A percentile compares a stretch with the other conserved stretches of the same genome.
These are phyloP conservation scores for Calonectris borealis DNA, from an alignment of 2,113 vertebrate species.

Conservation along the genomic window DNA sequence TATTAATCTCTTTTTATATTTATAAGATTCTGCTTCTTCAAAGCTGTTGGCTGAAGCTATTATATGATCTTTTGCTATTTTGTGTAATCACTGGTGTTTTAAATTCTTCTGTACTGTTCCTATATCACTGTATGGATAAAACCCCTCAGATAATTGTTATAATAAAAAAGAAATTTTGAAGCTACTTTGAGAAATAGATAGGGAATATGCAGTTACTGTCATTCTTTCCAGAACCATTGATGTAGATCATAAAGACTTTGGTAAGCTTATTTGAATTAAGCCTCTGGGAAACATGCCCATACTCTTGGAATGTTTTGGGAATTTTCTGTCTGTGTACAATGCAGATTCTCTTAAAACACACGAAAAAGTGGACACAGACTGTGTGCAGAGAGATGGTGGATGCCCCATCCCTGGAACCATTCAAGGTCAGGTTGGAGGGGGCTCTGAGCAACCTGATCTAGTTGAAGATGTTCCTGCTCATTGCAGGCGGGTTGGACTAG, in stretches of 20 bases:
- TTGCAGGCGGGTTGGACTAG: not conserved
- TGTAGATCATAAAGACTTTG: not conserved
- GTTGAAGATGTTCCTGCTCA: not conserved
- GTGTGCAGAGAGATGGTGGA: not conserved
- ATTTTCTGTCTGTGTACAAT: not conserved
- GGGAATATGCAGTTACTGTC: not conserved
- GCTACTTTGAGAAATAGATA: not conserved
- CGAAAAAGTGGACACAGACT: not conserved
- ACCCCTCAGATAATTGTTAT: not conserved
- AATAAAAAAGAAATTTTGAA: not conserved
- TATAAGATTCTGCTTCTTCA: slow-evolving; percentile 1
- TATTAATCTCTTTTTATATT: slow-evolving; percentile 37
- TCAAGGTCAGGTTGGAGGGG: not conserved
- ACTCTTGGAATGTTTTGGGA: not conserved
- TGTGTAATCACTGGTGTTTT: not conserved
- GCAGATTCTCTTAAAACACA: not conserved
- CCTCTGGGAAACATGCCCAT: not conserved
- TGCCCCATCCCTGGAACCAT: not conserved
- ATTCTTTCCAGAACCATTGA: not conserved
- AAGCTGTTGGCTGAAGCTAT: not conserved
- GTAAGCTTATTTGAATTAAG: not conserved
- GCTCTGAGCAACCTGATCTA: not conserved
- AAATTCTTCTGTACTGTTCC: not conserved
- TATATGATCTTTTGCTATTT: not conserved
- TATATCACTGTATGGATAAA: not conserved